phyloP scores from a whole-genome alignment of 2,888 invertebrate genomes.

The Pseudococcus viburni region DNA sequence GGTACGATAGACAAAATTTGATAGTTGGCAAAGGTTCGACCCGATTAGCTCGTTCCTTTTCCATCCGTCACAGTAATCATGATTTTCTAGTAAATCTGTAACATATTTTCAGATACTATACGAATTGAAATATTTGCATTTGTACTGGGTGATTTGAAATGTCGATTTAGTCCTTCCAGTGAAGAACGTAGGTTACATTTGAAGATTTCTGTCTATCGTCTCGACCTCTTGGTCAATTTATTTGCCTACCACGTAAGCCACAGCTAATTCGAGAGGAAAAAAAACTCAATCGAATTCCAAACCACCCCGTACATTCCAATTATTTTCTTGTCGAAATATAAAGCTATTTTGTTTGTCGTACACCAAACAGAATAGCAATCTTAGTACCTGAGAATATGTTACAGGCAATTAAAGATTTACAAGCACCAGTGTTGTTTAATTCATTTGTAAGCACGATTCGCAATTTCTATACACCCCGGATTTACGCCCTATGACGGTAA shows the following conservation, averaged over 20 bases:
- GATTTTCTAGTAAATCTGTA: constrained; percentile 49
- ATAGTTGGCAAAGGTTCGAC: constrained; percentile 51
- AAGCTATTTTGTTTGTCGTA: neutral
- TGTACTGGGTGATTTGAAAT: neutral
- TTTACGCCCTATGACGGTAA: neutral
- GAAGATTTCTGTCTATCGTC: neutral
- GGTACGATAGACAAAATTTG: constrained; percentile 25
- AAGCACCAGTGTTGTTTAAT: constrained; percentile 60
- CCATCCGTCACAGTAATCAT: constrained; percentile 28
- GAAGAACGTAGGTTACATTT: neutral
- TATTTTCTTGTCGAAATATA: neutral
- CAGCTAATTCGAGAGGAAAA: neutral
- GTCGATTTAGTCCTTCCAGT: neutral
- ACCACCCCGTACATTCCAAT: neutral
- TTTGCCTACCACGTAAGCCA: neutral
- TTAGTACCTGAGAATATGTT: constrained; percentile 66
- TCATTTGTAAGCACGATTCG: constrained; percentile 35
- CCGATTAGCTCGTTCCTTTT: constrained; percentile 28
- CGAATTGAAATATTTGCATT: neutral
- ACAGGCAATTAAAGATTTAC: constrained; percentile 62
- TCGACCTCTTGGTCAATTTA: neutral
- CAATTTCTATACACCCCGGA: constrained; percentile 19
- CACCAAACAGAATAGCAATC: neutral
- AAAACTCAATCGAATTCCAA: neutral
- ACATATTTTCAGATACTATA: constrained; percentile 64